Conservation (phyloP, 2,113 vertebrate genomes). For the Leiothrix lutea region DNA sequence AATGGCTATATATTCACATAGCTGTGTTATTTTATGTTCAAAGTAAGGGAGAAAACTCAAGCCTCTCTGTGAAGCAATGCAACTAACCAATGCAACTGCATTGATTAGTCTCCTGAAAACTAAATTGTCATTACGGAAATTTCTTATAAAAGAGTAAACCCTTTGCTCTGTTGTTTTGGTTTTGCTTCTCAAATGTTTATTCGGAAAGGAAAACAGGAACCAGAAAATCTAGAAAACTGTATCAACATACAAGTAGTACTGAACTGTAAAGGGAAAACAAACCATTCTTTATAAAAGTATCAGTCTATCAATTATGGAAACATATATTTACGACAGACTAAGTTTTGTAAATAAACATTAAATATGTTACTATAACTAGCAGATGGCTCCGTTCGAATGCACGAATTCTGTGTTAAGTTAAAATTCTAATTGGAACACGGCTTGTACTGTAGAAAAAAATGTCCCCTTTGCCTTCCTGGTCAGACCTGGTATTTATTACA, state of each 20-base stretch:
- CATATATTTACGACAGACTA: neutral
- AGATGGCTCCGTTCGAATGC: neutral
- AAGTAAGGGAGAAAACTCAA: neutral
- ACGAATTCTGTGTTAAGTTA: neutral
- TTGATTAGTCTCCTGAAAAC: neutral
- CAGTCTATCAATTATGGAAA: conserved; percentile 26
- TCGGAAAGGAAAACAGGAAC: neutral
- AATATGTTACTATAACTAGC: neutral
- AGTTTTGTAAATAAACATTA: conserved; percentile 6
- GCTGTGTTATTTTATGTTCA: neutral
- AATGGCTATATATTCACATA: neutral
- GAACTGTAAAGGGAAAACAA: conserved; percentile 9
- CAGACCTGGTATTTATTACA: neutral
- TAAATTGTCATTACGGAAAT: neutral
- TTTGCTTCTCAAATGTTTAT: neutral
- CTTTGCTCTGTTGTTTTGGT: neutral
- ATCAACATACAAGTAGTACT: neutral
- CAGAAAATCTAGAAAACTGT: neutral
- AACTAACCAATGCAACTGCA: neutral
- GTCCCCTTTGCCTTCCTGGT: neutral
- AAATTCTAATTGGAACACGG: neutral
- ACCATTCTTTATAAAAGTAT: neutral
- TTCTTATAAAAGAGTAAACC: neutral
- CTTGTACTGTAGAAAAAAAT: neutral
- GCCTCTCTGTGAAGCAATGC: neutral